Percentiles rank a stretch among this genome's conserved stretches.
phyloP scores from a whole-genome alignment of 2,888 invertebrate species.

The Acanthosoma haemorrhoidale region DNA sequence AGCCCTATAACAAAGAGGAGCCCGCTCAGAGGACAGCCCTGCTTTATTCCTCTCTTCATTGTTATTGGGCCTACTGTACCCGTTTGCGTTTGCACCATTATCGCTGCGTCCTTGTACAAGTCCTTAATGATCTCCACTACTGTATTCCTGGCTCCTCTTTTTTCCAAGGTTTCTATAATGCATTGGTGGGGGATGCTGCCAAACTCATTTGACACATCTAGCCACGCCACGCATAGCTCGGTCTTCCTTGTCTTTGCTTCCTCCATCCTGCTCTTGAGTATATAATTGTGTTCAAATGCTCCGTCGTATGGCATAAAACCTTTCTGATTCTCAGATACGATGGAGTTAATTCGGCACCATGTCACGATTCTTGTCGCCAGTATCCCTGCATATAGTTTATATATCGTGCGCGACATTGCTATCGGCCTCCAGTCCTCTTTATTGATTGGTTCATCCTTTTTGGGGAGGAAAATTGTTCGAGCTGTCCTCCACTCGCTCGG shows the following conservation, averaged over 20 bases:
- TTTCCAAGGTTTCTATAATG: background rate
- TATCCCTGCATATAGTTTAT: slow-evolving; percentile 33
- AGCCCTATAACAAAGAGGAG: background rate
- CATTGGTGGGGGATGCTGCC: background rate
- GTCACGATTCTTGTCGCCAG: too few species aligned
- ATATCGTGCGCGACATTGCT: too few species aligned
- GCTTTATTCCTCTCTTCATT: background rate
- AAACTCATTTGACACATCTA: slow-evolving; percentile 22
- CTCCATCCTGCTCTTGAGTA: background rate
- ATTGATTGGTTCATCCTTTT: too few species aligned
- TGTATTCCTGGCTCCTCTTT: background rate
- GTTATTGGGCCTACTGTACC: background rate
- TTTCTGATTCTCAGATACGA: slow-evolving; percentile 27
- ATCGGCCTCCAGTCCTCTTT: too few species aligned
- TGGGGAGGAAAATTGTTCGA: too few species aligned
- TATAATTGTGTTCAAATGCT: slow-evolving; percentile 31
- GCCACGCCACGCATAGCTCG: slow-evolving; percentile 15
- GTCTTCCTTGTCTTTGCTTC: too few species aligned
- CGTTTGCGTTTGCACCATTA: background rate
- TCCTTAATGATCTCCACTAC: background rate
- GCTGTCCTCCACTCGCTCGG: slow-evolving; percentile 31
- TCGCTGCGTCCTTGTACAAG: background rate
- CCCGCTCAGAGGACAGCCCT: slow-evolving; percentile 21
- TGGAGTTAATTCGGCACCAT: background rate
- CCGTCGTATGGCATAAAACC: slow-evolving; percentile 20